Evolutionary conservation across 2,113 vertebrate species (phyloP), one percentile per base, ranked within the genome.

Genomic region (Limnothrissa miodon): DNA sequence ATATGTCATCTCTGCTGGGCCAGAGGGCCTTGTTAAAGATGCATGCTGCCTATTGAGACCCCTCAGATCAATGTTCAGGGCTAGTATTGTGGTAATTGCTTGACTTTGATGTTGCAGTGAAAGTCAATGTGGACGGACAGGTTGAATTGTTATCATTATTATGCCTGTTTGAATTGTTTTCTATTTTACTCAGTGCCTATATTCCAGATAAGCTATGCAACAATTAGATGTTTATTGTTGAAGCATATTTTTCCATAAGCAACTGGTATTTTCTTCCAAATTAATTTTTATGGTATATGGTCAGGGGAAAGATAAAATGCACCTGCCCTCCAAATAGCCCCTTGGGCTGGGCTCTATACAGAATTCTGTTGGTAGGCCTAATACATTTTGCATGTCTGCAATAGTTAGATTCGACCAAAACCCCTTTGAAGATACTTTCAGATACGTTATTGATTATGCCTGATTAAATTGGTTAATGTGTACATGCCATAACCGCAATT

Each of bases 1-100:
- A n/a, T 66, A 29, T 82, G 44, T 45, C 33, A 45, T 78, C 81
- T 82, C 15, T 78, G 9, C 15, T 56, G 6, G 19, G 51, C 1
- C 4, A 86, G 83, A 87, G 48, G 17, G 9, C 45, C 79, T 45
- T 7, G 84, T 80, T 84, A 39, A n/a, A 79, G 70, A 46, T 59
- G 66, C 70, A 29, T 36, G 39, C 13, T 15, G 70, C 8, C 7
- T 79, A n/a, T 78, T 85, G 29, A 42, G 81, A 83, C n/a, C 80
- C 62, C 44, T 88, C 84, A 80, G 48, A 84, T 85, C 81, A 83
- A 8, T 79, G 53, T 19, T 42, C 25, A 10, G 59, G 46, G 39
- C 39, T 62, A 53, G 79, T 85, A 70, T n/a, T 81, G 78, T n/a
- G 80, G 56, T 85, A 87, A 86, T 78, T 87, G 78, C 78, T 81